Evolutionary conservation across 2,113 vertebrate species (phyloP).

Genomic region (Pollachius pollachius): DNA sequence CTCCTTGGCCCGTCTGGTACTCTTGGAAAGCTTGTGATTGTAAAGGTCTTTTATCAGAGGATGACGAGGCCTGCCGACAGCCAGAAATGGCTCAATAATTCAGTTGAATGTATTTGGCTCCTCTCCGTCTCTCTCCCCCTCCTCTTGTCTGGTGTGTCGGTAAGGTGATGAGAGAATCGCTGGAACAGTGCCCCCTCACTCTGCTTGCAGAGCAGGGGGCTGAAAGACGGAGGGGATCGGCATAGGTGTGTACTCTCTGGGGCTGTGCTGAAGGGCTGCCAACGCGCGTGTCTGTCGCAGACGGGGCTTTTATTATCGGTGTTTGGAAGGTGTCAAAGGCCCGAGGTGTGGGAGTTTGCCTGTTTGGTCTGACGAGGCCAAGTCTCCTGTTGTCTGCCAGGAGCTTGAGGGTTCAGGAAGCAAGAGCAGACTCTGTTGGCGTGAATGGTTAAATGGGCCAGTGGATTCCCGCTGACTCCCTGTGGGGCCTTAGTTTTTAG

Average conservation of each 20-base stretch:
- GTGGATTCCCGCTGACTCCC: too few relatives aligned
- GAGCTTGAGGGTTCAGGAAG: slow-evolving; percentile 12
- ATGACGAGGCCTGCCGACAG: too few relatives aligned
- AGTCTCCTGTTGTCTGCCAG: slow-evolving; percentile 43
- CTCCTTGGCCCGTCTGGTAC: slow-evolving; percentile 25
- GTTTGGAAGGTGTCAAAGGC: slow-evolving; percentile 68
- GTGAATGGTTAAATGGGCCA: too few relatives aligned
- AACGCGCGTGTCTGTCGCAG: slow-evolving; percentile 61
- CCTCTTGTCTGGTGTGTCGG: slow-evolving; percentile 28
- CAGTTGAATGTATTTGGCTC: too few relatives aligned
- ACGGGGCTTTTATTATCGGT: slow-evolving; percentile 61
- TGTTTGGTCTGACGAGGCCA: slow-evolving; percentile 37
- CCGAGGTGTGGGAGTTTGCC: slow-evolving; percentile 39
- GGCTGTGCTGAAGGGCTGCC: slow-evolving; percentile 62
- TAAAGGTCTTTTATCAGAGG: slow-evolving; percentile 17
- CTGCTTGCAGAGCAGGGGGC: slow-evolving; percentile 37
- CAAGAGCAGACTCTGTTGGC: too few relatives aligned
- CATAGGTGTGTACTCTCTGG: neutral
- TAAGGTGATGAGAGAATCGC: slow-evolving; percentile 40
- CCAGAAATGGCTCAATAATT: too few relatives aligned
- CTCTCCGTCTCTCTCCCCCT: neutral
- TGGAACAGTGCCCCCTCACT: slow-evolving; percentile 44
- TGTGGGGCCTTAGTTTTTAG: too few relatives aligned
- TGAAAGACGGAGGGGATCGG: slow-evolving; percentile 34
- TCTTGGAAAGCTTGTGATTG: slow-evolving; percentile 27